Conservation (phyloP, 2,888 invertebrate species). For the Tipula lateralis region DNA sequence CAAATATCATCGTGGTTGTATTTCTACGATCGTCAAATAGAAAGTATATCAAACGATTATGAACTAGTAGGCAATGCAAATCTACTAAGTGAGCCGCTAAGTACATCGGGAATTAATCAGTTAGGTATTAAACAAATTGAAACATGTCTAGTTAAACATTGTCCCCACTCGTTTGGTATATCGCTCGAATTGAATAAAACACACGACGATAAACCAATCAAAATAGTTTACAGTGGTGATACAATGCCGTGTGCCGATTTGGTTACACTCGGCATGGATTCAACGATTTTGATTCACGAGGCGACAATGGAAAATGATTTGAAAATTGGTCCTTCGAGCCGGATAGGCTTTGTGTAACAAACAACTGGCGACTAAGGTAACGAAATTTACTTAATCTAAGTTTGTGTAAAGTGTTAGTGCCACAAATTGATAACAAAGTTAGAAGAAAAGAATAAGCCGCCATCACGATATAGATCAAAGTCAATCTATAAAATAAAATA, state of each 20-base stretch:
- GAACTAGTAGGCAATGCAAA: slow-evolving; percentile 63
- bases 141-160: slow-evolving; percentile 74
- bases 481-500: too few relatives aligned
- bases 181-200: slow-evolving; percentile 37
- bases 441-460: too few relatives aligned
- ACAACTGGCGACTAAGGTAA: too few relatives aligned
- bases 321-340: too few relatives aligned
- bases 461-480: too few relatives aligned
- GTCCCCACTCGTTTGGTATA: slow-evolving; percentile 78
- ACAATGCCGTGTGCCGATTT: slow-evolving; percentile 83
- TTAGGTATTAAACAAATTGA: slow-evolving; percentile 41
- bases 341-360: too few relatives aligned
- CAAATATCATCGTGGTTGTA: slow-evolving; percentile 72
- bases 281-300: slow-evolving; percentile 91
- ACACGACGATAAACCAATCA: slow-evolving; percentile 42
- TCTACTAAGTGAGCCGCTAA: slow-evolving; percentile 50
- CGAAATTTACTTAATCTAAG: too few relatives aligned
- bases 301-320: slow-evolving; percentile 96
- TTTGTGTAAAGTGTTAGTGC: too few relatives aligned
- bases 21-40: slow-evolving; percentile 68
- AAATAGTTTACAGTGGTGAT: slow-evolving; percentile 93
- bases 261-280: slow-evolving; percentile 67
- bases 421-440: too few relatives aligned
- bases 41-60: slow-evolving; percentile 58
- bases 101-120: slow-evolving; percentile 30